These are phyloP conservation scores for Australoheros facetus DNA, from an alignment of 2,797 vertebrate genomes.

Conservation along the genomic window DNA sequence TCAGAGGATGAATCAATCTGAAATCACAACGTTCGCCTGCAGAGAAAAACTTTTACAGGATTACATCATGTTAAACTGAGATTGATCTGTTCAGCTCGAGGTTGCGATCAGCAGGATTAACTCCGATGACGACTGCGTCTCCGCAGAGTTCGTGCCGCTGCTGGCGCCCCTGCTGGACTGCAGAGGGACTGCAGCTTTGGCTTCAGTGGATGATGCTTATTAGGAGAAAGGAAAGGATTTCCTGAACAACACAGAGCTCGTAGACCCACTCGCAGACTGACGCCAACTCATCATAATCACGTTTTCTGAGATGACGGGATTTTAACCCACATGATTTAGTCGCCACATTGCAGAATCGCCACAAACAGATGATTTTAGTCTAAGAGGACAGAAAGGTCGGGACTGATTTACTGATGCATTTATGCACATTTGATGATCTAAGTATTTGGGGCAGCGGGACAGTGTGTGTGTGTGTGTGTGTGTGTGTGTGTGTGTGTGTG, in stretches of 20 bases:
- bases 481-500: not conserved
- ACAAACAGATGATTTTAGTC: too few relatives aligned
- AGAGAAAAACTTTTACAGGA: constrained; percentile 28
- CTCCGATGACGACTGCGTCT: not conserved
- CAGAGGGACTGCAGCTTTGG: not conserved
- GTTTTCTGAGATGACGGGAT: too few relatives aligned
- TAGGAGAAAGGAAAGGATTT: not conserved
- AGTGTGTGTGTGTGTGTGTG: not conserved
- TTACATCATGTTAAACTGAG: constrained; percentile 60
- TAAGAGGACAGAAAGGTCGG: not conserved
- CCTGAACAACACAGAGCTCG: not conserved
- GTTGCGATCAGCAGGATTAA: constrained; percentile 61
- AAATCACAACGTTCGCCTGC: too few relatives aligned
- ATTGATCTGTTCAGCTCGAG: constrained; percentile 56
- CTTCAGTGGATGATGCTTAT: not conserved
- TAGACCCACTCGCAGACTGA: too few relatives aligned
- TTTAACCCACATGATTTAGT: too few relatives aligned
- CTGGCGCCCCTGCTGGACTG: not conserved
- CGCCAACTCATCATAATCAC: too few relatives aligned
- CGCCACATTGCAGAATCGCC: too few relatives aligned
- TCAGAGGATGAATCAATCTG: too few relatives aligned
- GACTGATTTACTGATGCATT: not conserved
- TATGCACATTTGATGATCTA: too few relatives aligned
- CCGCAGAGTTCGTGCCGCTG: not conserved
- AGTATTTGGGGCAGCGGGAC: not conserved